Base-by-base conservation (phyloP, 1,140 invertebrate genomes). In the Drosophila ambigua region DNA sequence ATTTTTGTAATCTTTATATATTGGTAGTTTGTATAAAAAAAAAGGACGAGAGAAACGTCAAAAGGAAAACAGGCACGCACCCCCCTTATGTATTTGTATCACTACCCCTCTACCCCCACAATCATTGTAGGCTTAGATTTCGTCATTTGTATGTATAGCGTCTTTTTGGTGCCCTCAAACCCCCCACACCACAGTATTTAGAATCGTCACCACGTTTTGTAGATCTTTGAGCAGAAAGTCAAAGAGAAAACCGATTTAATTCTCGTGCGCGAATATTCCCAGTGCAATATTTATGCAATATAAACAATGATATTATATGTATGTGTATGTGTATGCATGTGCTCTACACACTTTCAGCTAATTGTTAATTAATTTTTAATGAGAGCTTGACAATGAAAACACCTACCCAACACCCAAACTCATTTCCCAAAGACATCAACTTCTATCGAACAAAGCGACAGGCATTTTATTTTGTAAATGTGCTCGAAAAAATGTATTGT, bases 301-400 rank as follows among this genome's bases (percentile, higher is more conserved):
- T 73, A 39, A 72, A 79, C 63, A 85, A 72, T 53, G 55, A 79
- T 72, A 52, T 69, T 74, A 87, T 39, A 28, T 28, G 31, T 81
- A 78, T 82, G 71, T 87, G 71, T 16, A 16, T 16, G 16, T 16
- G 16, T 39, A 28, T 28, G 31, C 78, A 78, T 82, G 71, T 87
- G 71, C 83, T 87, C 71, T 68, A 68, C 76, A 75, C 72, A 61
- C 20, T 63, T 87, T 85, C 50, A 72, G 69, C 64, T 75, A 74
- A 82, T 89, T 87, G 83, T 87, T 88, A 83, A 88, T 88, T 87
- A 88, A 88, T 87, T 88, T 88, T 79, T 87, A 88, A 83, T 74
- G 53, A 87, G 63, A 82, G 65, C 82, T 87, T 79, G 79, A 81
- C 72, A 69, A 79, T 69, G 73, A 87, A 81, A 39, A 39, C 35